phyloP scores from a whole-genome alignment of 1,140 invertebrate species.

The Lepidurus apus region DNA sequence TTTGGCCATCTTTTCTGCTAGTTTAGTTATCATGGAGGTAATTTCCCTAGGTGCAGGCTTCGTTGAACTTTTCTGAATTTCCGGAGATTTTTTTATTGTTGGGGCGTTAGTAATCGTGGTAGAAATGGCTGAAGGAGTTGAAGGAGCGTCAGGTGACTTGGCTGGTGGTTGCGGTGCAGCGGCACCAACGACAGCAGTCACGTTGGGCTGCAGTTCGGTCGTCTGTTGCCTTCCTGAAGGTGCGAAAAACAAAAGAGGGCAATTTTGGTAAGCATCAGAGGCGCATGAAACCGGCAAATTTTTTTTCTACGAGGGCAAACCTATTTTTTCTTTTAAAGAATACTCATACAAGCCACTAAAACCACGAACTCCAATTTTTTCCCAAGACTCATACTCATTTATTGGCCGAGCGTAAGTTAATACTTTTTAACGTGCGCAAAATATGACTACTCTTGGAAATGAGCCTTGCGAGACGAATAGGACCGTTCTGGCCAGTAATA shows the following conservation, averaged over 20 bases:
- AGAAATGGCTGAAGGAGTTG: not conserved
- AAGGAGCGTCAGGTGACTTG: not conserved
- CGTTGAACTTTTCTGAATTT: not conserved
- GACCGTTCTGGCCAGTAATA: slow-evolving; percentile 13
- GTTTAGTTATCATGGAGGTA: not conserved
- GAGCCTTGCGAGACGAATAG: slow-evolving; percentile 14
- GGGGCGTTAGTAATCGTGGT: not conserved
- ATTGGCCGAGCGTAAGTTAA: slow-evolving; percentile 12
- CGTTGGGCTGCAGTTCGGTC: not conserved
- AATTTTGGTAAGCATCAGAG: not conserved
- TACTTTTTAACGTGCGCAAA: not conserved
- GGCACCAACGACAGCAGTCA: not conserved
- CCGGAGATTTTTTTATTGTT: not conserved
- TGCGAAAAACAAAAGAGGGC: slow-evolving; percentile 18
- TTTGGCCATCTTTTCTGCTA: slow-evolving; percentile 5
- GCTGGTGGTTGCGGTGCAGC: not conserved
- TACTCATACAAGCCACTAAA: not conserved
- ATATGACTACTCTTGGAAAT: slow-evolving; percentile 3
- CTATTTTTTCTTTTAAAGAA: not conserved
- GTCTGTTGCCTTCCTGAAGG: slow-evolving; percentile 5
- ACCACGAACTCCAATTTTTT: not conserved
- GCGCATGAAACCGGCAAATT: not conserved
- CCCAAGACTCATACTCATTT: not conserved
- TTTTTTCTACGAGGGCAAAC: slow-evolving; percentile 3
- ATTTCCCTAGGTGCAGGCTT: not conserved